These are phyloP conservation scores for Tauraco erythrolophus DNA, from an alignment of 2,113 vertebrate genomes.

Conservation along the genomic window DNA sequence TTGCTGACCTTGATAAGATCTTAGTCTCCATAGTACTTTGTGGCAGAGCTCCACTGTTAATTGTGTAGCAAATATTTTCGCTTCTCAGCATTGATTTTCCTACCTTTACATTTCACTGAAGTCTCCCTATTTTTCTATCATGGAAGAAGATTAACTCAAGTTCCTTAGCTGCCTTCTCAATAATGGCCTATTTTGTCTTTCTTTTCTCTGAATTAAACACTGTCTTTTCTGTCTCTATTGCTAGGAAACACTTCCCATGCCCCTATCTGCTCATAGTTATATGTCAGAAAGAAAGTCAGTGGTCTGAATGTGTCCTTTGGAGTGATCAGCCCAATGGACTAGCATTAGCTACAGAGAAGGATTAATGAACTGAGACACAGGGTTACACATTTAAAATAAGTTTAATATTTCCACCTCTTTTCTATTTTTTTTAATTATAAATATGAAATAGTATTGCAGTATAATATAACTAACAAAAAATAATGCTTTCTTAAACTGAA, in stretches of 20 bases:
- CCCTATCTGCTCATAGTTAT: background rate
- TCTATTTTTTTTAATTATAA: background rate
- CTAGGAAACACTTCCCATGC: background rate
- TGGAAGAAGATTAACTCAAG: background rate
- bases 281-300: background rate
- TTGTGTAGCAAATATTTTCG: background rate
- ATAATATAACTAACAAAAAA: background rate
- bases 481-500: background rate
- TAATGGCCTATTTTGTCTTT: background rate
- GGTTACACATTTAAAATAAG: background rate
- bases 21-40: background rate
- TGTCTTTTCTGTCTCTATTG: background rate
- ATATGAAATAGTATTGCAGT: background rate
- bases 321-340: background rate
- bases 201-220: background rate
- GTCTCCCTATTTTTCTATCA: background rate
- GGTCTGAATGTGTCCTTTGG: background rate
- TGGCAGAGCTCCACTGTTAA: background rate
- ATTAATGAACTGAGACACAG: background rate
- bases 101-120: background rate
- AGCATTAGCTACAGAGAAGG: background rate
- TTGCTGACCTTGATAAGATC: background rate
- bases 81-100: background rate
- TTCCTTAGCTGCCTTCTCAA: background rate
- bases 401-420: background rate